phyloP scores from a whole-genome alignment of 2,113 vertebrate genomes.

The Mustela lutreola region DNA sequence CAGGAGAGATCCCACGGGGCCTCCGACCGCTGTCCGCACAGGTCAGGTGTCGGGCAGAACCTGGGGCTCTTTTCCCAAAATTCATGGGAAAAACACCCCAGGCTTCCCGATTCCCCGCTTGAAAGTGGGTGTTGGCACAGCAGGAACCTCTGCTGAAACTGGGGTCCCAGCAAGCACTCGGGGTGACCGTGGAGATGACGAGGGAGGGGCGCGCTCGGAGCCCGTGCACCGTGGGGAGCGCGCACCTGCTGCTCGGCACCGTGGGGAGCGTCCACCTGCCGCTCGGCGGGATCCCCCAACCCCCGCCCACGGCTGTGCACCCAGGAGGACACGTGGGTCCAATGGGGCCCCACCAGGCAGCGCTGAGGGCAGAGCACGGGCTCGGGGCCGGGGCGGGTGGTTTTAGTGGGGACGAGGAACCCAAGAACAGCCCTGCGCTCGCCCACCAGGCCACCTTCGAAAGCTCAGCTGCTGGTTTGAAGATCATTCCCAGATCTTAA shows the following conservation, averaged over 20 bases:
- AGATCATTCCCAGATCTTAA: neutral
- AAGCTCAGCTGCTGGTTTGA: neutral
- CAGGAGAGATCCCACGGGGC: neutral
- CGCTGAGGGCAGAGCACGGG: neutral
- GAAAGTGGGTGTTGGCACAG: accelerated
- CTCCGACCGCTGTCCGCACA: neutral
- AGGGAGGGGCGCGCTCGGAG: accelerated
- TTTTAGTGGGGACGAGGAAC: neutral
- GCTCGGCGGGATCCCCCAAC: neutral
- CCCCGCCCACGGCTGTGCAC: neutral
- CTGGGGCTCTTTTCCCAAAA: accelerated
- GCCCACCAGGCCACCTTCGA: accelerated
- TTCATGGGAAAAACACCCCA: accelerated
- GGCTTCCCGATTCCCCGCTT: accelerated
- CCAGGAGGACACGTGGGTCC: no score
- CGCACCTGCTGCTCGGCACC: neutral
- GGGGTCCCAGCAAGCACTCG: accelerated
- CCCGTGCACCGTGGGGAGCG: accelerated
- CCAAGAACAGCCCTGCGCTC: neutral
- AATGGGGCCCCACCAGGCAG: accelerated
- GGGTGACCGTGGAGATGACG: accelerated
- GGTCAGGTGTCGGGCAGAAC: accelerated
- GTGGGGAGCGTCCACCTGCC: neutral
- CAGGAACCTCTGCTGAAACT: neutral
- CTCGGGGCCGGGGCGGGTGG: neutral